phyloP scores from a whole-genome alignment of 1,140 invertebrate species.

The Papilio polytes region DNA sequence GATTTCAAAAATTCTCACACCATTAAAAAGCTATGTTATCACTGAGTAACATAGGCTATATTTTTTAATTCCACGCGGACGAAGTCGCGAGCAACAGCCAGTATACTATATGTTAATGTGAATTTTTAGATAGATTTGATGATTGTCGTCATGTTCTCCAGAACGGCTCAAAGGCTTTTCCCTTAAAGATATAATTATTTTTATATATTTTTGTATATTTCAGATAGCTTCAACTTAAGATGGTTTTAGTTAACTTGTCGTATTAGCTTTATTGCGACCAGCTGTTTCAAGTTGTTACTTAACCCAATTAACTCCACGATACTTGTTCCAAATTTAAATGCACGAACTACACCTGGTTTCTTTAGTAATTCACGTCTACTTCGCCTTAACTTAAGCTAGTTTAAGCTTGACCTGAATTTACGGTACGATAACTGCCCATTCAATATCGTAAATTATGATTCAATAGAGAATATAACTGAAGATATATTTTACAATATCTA shows the following conservation, averaged over 20 bases:
- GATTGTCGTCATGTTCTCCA: too few species aligned
- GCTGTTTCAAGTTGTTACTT: constrained; percentile 14
- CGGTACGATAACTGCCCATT: neutral
- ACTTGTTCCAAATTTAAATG: neutral
- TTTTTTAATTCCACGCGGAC: too few species aligned
- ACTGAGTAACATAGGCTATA: too few species aligned
- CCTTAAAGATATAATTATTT: neutral
- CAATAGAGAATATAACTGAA: too few species aligned
- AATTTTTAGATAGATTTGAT: too few species aligned
- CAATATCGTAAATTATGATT: too few species aligned
- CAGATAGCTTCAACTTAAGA: neutral
- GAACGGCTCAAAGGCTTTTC: neutral
- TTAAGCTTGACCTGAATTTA: constrained; percentile 11
- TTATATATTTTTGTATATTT: neutral
- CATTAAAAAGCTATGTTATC: too few species aligned
- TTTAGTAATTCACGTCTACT: neutral
- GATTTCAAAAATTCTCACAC: too few species aligned
- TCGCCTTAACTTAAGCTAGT: neutral
- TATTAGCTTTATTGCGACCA: neutral
- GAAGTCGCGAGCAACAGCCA: too few species aligned
- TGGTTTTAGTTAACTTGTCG: neutral
- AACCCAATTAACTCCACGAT: neutral
- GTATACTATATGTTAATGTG: neutral
- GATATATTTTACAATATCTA: too few species aligned
- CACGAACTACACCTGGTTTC: constrained; percentile 6